Evolutionary conservation across 2,888 invertebrate species (phyloP).

Genomic region (Cephonodes hylas): DNA sequence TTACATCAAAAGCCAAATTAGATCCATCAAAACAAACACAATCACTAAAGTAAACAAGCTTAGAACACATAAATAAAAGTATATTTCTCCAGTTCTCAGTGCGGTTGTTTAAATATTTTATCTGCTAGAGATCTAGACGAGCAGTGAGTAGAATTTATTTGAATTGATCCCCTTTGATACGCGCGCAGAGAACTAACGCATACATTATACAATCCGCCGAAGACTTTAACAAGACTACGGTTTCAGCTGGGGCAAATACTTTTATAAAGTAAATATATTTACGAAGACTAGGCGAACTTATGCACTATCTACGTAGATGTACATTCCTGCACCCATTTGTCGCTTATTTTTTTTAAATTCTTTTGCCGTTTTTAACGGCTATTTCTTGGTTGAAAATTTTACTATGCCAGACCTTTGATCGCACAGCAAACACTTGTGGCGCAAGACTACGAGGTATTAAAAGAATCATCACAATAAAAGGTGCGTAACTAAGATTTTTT

Average conservation of each 20-base stretch:
- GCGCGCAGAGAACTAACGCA: neutral
- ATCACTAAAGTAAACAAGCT: neutral
- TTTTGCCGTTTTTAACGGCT: too few relatives aligned
- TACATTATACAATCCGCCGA: slow-evolving; percentile 21
- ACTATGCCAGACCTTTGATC: too few relatives aligned
- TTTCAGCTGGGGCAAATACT: neutral
- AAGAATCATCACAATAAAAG: too few relatives aligned
- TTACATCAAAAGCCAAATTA: neutral
- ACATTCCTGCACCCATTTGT: too few relatives aligned
- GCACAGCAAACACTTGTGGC: too few relatives aligned
- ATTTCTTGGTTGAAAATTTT: too few relatives aligned
- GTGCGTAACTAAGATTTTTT: too few relatives aligned
- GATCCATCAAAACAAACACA: neutral
- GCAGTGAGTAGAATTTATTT: neutral
- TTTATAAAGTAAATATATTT: neutral
- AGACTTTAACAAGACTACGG: neutral
- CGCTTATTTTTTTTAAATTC: too few relatives aligned
- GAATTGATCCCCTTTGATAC: slow-evolving; percentile 2
- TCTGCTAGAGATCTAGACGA: neutral
- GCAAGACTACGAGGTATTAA: too few relatives aligned
- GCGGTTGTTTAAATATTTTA: neutral
- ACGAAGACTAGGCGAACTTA: too few relatives aligned
- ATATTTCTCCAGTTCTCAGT: neutral
- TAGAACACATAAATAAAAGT: neutral
- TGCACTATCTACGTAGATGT: too few relatives aligned